Conservation (phyloP, 2,113 vertebrate genomes). For the Oostethus manadensis region DNA sequence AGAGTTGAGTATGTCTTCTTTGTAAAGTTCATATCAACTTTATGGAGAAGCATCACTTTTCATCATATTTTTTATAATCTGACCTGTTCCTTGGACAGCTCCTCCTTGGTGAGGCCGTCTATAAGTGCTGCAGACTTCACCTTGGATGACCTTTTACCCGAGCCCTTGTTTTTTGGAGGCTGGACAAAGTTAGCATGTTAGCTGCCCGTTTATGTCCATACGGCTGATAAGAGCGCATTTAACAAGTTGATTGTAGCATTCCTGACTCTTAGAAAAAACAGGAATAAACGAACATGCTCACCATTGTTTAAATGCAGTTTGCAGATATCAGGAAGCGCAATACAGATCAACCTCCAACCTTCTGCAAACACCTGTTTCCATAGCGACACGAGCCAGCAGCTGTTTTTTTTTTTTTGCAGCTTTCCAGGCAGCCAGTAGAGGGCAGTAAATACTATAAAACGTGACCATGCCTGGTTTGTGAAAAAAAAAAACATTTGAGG, state of each 20-base stretch:
- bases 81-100: slow-evolving; percentile 89
- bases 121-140: slow-evolving; percentile 64
- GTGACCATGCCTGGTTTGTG: neutral
- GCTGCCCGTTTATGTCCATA: neutral
- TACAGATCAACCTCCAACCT: neutral
- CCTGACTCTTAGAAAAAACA: neutral
- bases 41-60: neutral
- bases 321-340: neutral
- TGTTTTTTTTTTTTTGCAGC: neutral
- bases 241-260: neutral
- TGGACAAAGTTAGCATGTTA: slow-evolving; percentile 39
- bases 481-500: neutral
- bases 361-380: slow-evolving; percentile 4
- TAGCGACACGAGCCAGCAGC: neutral
- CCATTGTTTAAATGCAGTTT: slow-evolving; percentile 13
- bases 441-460: neutral
- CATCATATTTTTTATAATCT: slow-evolving; percentile 20
- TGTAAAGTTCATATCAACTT: neutral
- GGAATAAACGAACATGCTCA: neutral
- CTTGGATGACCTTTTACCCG: slow-evolving; percentile 55
- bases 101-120: slow-evolving; percentile 72
- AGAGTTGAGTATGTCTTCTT: no score
- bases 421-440: neutral
- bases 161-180: slow-evolving; percentile 79
- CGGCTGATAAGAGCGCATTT: neutral